Evolutionary conservation across 2,888 invertebrate genomes (phyloP).

Genomic region (Campopleginae sp.): DNA sequence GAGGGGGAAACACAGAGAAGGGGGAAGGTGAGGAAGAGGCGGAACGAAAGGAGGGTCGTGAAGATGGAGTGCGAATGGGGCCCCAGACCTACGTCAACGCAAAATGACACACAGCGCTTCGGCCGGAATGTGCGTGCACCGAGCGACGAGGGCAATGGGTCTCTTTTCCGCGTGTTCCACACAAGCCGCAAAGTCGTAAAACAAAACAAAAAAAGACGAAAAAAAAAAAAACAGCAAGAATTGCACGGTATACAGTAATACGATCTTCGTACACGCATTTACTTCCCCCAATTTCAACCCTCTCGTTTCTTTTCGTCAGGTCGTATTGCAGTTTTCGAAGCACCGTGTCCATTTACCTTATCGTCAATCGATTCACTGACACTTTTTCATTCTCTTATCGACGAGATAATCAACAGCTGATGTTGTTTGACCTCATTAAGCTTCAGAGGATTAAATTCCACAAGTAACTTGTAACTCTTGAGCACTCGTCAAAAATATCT

Average conservation of each 20-base stretch:
- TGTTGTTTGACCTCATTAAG: neutral
- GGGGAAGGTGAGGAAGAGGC: neutral
- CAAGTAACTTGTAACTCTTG: neutral
- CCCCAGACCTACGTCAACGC: constrained; percentile 65
- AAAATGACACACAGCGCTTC: constrained; percentile 68
- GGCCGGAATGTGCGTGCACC: constrained; percentile 39
- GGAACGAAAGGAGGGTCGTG: constrained; percentile 17
- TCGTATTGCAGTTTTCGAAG: neutral
- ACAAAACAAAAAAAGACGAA: neutral
- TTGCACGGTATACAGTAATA: constrained; percentile 17
- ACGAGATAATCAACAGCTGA: neutral
- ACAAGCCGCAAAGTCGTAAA: constrained; percentile 14
- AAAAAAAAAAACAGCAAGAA: neutral
- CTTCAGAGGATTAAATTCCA: neutral
- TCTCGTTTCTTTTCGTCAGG: neutral
- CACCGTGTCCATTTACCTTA: neutral
- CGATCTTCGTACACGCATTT: constrained; percentile 16
- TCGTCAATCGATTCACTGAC: constrained; percentile 1
- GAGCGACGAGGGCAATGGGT: constrained; percentile 65
- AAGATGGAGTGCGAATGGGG: constrained; percentile 48
- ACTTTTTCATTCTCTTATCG: neutral
- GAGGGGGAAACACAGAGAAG: constrained; percentile 32
- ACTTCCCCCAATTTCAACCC: neutral
- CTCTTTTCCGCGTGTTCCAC: constrained; percentile 45
- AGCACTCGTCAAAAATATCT: neutral